Evolutionary conservation across 2,113 vertebrate genomes (phyloP), one percentile per base, ranked within the genome.

Genomic region (Origma solitaria): DNA sequence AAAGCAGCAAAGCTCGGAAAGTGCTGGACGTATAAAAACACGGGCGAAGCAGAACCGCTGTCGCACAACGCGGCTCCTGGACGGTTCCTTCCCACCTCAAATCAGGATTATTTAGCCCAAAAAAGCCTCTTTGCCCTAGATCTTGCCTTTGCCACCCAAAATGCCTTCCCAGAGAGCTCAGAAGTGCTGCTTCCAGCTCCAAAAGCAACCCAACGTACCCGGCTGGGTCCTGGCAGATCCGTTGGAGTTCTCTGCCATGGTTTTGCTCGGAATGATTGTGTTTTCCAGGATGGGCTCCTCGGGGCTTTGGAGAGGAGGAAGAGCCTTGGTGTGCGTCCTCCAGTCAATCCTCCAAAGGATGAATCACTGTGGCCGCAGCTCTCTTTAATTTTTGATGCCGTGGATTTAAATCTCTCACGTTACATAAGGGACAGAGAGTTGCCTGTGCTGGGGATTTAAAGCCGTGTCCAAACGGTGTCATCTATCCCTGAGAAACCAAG

Each of bases 401-500:
- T 1, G 77, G 76, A 6, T 38, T 89, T 15, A 65, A 90, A 50
- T 40, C 96, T 94, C 97, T 98, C 97, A 10, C 38, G 28, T 98
- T 98, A 98, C 98, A 92, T 69, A 42, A 77, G 95, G 93, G 82
- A 98, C 98, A 98, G 97, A 98, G 97, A 97, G 96, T 73, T 92
- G 56, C 96, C 96, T 98, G 97, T 98, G 64, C 91, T 81, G 80
- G 91, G 94, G 92, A 91, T 91, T 88, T 71, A 23, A 69, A 51
- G 37, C 33, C 8, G 51, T n/a, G 65, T 86, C 95, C 96, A 94
- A 76, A 82, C 5, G 91, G 97, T 97, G 95, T 98, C 96, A 93
- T 88, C 97, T 98, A 97, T 98, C 98, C 97, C 89, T 97, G 98
- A 97, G 98, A 98, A 98, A 98, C 96, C 97, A 94, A 93, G 95